These are phyloP conservation scores for Labeo calbasu DNA, from an alignment of 2,797 vertebrate genomes.

Conservation along the genomic window DNA sequence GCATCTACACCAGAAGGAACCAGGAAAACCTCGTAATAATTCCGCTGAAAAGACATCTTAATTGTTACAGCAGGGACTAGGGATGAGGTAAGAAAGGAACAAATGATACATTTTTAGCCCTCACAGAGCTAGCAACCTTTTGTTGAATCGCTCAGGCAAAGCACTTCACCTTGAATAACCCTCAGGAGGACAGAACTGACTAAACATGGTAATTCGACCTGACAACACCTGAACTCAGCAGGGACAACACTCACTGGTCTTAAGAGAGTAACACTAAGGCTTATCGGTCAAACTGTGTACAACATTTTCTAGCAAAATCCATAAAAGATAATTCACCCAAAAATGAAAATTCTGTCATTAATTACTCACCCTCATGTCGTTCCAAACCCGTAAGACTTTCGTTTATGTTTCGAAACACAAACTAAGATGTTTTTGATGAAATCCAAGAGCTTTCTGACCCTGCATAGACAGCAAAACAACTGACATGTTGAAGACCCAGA, in stretches of 20 bases:
- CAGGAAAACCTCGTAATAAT: not conserved
- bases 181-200: not conserved
- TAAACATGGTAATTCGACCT: not conserved
- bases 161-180: conserved; percentile 1
- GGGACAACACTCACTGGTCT: not conserved
- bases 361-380: too few relatives aligned
- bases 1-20: not conserved
- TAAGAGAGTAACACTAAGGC: not conserved
- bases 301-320: not conserved
- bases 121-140: not conserved
- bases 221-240: not conserved
- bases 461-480: too few relatives aligned
- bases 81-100: conserved; percentile 1
- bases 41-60: not conserved
- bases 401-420: too few relatives aligned
- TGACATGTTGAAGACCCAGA: too few relatives aligned
- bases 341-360: too few relatives aligned
- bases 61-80: conserved; percentile 6
- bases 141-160: not conserved
- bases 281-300: not conserved
- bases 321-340: too few relatives aligned
- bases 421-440: too few relatives aligned
- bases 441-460: too few relatives aligned
- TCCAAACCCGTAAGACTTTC: too few relatives aligned
- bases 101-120: not conserved